Percentiles rank a stretch among this genome's conserved stretches.
Conservation (phyloP, 2,888 invertebrate species). For the Meteorus colon region DNA sequence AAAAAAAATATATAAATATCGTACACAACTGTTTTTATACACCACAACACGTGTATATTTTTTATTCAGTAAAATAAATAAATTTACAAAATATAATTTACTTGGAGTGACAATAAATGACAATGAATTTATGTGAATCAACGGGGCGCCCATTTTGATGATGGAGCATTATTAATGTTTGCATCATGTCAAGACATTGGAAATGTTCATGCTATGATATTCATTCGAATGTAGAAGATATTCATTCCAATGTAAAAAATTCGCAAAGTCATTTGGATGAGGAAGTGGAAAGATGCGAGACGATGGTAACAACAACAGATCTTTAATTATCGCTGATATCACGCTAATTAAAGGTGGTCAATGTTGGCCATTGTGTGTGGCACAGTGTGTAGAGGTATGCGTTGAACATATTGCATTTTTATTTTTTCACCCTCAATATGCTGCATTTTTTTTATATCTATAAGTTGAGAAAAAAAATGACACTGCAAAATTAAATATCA, state of each 20-base stretch:
- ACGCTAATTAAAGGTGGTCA: constrained; percentile 71
- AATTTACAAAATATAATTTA: no score
- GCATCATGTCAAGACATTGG: background rate
- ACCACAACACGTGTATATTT: background rate
- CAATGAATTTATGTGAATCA: constrained; percentile 7
- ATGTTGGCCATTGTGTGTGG: constrained; percentile 66
- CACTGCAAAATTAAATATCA: no score
- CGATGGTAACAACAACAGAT: constrained; percentile 59
- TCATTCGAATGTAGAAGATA: no score
- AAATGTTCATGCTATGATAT: background rate
- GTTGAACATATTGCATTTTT: no score
- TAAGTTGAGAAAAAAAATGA: no score
- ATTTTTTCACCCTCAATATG: no score
- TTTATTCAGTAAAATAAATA: no score
- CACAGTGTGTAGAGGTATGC: constrained; percentile 35
- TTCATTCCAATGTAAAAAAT: background rate
- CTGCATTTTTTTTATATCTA: no score
- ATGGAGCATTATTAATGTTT: no score
- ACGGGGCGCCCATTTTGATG: background rate
- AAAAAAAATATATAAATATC: constrained; percentile 1
- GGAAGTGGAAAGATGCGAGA: constrained; percentile 19
- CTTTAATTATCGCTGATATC: constrained; percentile 72
- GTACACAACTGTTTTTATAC: constrained; percentile 18
- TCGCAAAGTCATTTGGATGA: constrained; percentile 31
- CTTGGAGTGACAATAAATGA: no score